phyloP scores from a whole-genome alignment of 2,888 invertebrate genomes.

The Hypena proboscidalis region DNA sequence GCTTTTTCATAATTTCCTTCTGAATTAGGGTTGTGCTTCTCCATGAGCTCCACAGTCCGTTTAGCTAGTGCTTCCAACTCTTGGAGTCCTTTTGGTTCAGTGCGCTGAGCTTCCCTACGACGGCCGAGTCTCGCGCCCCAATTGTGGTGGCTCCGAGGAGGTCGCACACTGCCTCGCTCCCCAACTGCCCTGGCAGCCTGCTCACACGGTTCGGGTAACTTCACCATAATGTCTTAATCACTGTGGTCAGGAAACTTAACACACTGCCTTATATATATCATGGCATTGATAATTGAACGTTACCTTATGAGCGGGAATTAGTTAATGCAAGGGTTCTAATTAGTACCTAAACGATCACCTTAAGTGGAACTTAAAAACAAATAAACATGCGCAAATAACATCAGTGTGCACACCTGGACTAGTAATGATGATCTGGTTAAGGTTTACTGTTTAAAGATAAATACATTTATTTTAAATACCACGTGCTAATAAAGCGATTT shows the following conservation, averaged over 20 bases:
- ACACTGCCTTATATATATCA: conserved; percentile 12
- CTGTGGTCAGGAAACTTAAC: conserved; percentile 8
- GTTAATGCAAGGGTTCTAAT: conserved; percentile 13
- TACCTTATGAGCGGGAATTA: conserved; percentile 14
- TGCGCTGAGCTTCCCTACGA: conserved; percentile 20
- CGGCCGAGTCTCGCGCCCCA: conserved; percentile 49
- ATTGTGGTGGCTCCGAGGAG: conserved; percentile 44
- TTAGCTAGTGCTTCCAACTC: conserved; percentile 51
- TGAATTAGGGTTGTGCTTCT: conserved; percentile 46
- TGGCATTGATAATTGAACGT: conserved; percentile 7
- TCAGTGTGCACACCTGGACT: conserved; percentile 3
- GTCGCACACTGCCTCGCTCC: conserved; percentile 28
- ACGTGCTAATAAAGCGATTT: conserved; percentile 17
- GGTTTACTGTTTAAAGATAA: conserved; percentile 29
- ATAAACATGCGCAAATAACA: conserved; percentile 8
- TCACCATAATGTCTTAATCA: conserved; percentile 52
- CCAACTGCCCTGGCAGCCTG: conserved; percentile 37
- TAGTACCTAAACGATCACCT: conserved; percentile 10
- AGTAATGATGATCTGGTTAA: conserved; percentile 8
- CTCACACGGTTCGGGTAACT: conserved; percentile 41
- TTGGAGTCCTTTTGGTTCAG: conserved; percentile 50
- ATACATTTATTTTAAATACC: conserved; percentile 31
- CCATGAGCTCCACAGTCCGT: conserved; percentile 52
- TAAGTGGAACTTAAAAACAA: not conserved
- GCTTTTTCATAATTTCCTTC: conserved; percentile 44